phyloP scores from a whole-genome alignment of 2,113 vertebrate species.

The Halichoerus grypus region DNA sequence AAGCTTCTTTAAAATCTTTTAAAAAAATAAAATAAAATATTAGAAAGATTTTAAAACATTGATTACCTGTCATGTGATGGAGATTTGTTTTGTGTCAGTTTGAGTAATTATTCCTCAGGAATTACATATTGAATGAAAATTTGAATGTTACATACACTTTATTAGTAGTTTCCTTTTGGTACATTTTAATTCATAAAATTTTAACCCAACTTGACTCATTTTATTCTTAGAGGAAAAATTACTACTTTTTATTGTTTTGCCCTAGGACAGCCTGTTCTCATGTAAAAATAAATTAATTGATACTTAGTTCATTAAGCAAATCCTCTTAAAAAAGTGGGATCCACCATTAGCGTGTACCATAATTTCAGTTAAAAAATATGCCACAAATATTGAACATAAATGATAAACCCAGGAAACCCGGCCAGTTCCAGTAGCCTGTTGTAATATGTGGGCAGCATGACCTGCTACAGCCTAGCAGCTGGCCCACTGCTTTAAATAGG shows the following conservation, averaged over 20 bases:
- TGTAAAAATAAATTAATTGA: conserved; percentile 49
- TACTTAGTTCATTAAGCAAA: conserved; percentile 34
- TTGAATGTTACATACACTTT: conserved; percentile 20
- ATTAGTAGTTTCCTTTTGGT: background rate
- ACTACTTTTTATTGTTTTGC: conserved; percentile 46
- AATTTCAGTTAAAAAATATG: conserved; percentile 47
- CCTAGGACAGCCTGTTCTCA: background rate
- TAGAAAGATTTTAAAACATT: conserved; percentile 50
- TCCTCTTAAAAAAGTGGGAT: conserved; percentile 29
- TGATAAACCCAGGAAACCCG: background rate
- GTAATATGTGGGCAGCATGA: background rate
- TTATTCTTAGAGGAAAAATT: conserved; percentile 37
- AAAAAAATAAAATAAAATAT: background rate
- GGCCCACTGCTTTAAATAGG: background rate
- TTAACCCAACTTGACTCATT: conserved; percentile 36
- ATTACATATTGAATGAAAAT: conserved; percentile 64
- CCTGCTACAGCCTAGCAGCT: background rate
- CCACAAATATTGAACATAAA: background rate
- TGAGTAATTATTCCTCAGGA: conserved; percentile 42
- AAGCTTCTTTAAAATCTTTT: too few relatives aligned
- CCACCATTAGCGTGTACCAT: background rate
- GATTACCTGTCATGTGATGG: conserved; percentile 44
- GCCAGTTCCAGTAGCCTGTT: background rate
- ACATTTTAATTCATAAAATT: conserved; percentile 57
- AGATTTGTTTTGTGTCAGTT: conserved; percentile 63